A percentile compares a stretch with the other conserved stretches of the same genome.
phyloP scores from a whole-genome alignment of 2,888 invertebrate species.

The Serrognathus titanus region DNA sequence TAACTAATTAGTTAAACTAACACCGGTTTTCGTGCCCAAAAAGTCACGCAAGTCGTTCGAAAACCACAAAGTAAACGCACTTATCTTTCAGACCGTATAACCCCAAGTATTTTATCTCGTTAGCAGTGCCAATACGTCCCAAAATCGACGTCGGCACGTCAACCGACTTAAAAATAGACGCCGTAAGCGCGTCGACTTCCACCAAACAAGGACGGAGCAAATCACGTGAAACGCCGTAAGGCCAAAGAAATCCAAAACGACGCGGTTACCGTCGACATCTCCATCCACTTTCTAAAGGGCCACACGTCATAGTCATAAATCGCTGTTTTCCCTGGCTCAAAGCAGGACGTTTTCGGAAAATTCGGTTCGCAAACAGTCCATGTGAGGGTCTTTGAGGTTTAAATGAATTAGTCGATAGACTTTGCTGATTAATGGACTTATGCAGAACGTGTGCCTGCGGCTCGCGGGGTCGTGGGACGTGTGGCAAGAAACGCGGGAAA shows the following conservation, averaged over 20 bases:
- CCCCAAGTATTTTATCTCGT: conserved; percentile 39
- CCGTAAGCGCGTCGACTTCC: not conserved
- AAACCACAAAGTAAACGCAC: conserved; percentile 23
- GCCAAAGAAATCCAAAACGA: not conserved
- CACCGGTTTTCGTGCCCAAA: no score
- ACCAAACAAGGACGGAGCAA: not conserved
- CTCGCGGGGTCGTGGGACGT: not conserved
- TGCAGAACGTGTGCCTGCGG: not conserved
- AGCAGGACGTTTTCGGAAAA: not conserved
- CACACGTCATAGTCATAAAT: conserved; percentile 1
- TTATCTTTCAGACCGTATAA: conserved; percentile 34
- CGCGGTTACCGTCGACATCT: conserved; percentile 3
- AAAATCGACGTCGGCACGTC: conserved; percentile 6
- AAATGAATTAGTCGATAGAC: not conserved
- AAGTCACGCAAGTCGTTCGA: conserved; percentile 12
- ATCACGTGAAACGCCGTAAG: not conserved
- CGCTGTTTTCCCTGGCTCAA: not conserved
- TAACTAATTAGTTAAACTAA: no score
- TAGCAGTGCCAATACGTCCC: conserved; percentile 33
- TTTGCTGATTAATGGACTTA: not conserved
- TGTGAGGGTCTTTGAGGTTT: not conserved
- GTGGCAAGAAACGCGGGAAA: not conserved
- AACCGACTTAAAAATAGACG: not conserved
- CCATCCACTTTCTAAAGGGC: not conserved
- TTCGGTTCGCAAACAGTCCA: not conserved